phyloP scores from a whole-genome alignment of 2,888 invertebrate genomes.

The Ochlodes sylvanus region DNA sequence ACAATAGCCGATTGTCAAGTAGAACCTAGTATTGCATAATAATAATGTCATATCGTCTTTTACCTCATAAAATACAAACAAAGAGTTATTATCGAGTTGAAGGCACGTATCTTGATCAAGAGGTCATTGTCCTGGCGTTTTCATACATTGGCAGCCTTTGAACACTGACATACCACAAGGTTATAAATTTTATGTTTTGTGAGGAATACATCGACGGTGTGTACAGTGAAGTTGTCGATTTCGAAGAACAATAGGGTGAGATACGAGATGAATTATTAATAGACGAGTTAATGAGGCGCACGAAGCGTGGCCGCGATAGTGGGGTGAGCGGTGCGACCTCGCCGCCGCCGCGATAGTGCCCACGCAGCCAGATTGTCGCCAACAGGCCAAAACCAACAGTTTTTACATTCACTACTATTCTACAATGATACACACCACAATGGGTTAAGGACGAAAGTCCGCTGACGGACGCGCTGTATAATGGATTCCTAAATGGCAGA shows the following conservation, averaged over 20 bases:
- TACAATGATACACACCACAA: constrained; percentile 39
- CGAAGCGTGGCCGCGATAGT: constrained; percentile 66
- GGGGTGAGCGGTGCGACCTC: constrained; percentile 82
- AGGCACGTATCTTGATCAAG: constrained; percentile 42
- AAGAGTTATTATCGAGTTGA: constrained; percentile 34
- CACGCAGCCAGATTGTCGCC: constrained; percentile 84
- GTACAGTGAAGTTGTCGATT: constrained; percentile 62
- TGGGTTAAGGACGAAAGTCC: constrained; percentile 43
- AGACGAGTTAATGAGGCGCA: constrained; percentile 73
- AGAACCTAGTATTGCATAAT: constrained; percentile 10
- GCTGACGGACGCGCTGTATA: constrained; percentile 20
- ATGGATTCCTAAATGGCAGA: constrained; percentile 32
- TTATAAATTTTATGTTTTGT: constrained; percentile 22
- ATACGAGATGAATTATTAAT: constrained; percentile 81
- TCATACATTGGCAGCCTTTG: constrained; percentile 39
- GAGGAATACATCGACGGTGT: constrained; percentile 37
- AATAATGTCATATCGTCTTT: constrained; percentile 25
- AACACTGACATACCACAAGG: constrained; percentile 18
- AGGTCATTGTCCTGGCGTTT: constrained; percentile 43
- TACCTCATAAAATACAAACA: constrained; percentile 35
- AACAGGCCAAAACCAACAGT: constrained; percentile 59
- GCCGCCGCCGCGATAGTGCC: constrained; percentile 71
- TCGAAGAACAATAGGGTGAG: constrained; percentile 74
- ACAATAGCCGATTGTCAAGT: constrained; percentile 12
- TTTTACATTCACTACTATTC: constrained; percentile 52